phyloP scores from a whole-genome alignment of 2,888 invertebrate genomes.

The Scrobipalpa atriplicella region DNA sequence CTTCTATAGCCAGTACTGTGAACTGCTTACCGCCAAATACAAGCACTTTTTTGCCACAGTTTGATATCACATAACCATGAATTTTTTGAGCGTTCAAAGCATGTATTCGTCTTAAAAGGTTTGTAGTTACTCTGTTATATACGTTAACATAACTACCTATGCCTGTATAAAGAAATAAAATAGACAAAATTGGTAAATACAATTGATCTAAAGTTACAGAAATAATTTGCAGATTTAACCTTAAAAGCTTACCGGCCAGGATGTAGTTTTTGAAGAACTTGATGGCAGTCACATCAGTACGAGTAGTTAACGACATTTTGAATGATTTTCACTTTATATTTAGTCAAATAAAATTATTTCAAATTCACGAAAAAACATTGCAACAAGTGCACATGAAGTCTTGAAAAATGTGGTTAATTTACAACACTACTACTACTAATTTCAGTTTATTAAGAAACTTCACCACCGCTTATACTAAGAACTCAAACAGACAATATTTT shows the following conservation, averaged over 20 bases:
- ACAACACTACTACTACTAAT: not conserved
- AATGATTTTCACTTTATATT: not conserved
- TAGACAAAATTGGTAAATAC: slow-evolving; percentile 2
- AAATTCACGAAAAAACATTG: not conserved
- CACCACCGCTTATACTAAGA: not conserved
- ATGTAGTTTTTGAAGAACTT: slow-evolving; percentile 65
- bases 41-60: slow-evolving; percentile 57
- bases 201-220: slow-evolving; percentile 3
- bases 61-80: slow-evolving; percentile 76
- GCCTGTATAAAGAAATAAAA: slow-evolving; percentile 64
- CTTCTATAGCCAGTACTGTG: slow-evolving; percentile 47
- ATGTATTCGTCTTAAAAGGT: slow-evolving; percentile 46
- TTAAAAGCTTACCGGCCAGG: slow-evolving; percentile 69
- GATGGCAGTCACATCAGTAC: slow-evolving; percentile 79
- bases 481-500: too few species aligned
- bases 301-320: slow-evolving; percentile 47
- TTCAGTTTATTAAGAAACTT: not conserved
- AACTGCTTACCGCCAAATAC: slow-evolving; percentile 83
- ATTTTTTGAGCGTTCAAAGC: slow-evolving; percentile 80
- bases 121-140: slow-evolving; percentile 48
- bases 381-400: not conserved
- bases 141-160: slow-evolving; percentile 75
- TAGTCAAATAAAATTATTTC: not conserved
- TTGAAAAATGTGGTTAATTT: not conserved
- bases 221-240: slow-evolving; percentile 19